These are phyloP conservation scores for Arion vulgaris DNA, from an alignment of 1,140 invertebrate genomes.

Conservation along the genomic window DNA sequence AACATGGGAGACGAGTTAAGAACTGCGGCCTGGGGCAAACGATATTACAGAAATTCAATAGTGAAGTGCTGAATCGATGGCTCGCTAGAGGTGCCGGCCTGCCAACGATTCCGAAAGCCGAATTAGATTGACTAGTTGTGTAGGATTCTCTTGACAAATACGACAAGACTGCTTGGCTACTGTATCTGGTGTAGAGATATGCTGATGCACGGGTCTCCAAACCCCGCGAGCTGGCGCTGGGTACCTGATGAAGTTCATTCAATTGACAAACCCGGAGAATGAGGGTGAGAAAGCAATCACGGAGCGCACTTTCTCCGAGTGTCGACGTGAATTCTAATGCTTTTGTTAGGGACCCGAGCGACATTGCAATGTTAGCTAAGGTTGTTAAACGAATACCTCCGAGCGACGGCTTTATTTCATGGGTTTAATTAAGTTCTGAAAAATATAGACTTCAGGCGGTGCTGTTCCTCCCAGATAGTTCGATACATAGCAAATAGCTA, in stretches of 20 bases:
- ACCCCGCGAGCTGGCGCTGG: not conserved
- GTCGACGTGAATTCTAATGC: conserved; percentile 11
- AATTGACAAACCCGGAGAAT: not conserved
- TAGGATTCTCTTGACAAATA: conserved; percentile 6
- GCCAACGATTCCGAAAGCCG: conserved; percentile 2
- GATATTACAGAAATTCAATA: conserved; percentile 17
- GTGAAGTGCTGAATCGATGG: not conserved
- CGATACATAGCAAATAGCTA: not conserved
- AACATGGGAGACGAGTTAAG: conserved; percentile 6
- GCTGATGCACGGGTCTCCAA: conserved; percentile 11
- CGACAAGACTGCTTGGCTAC: not conserved
- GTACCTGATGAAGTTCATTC: not conserved
- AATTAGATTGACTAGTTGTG: conserved; percentile 7
- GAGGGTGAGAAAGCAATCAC: not conserved
- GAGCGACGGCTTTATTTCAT: not conserved
- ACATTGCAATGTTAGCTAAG: conserved; percentile 9
- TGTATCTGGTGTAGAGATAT: not conserved
- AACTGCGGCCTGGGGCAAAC: not conserved
- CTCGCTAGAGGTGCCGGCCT: not conserved
- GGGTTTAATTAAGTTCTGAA: conserved; percentile 14
- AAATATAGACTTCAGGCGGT: not conserved
- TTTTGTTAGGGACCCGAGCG: not conserved
- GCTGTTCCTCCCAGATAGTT: not conserved
- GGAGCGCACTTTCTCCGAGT: not conserved
- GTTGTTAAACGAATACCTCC: not conserved